Percentiles rank a stretch among this genome's conserved stretches.
phyloP scores from a whole-genome alignment of 2,113 vertebrate genomes.

The Petaurus breviceps region DNA sequence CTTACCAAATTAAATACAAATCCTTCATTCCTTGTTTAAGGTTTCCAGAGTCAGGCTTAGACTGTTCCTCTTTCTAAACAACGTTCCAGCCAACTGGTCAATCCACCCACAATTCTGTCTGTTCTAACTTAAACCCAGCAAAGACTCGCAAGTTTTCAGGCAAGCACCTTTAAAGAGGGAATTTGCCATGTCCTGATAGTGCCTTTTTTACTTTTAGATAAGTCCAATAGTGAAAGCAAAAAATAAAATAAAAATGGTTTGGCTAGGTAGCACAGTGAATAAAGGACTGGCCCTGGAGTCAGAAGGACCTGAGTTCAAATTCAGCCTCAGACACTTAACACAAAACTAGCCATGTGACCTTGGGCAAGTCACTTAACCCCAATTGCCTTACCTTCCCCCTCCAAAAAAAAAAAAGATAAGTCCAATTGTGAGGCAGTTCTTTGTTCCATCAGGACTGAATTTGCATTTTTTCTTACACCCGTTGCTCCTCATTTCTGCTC shows the following conservation, averaged over 20 bases:
- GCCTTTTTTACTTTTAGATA: background rate
- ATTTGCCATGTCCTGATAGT: background rate
- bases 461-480: background rate
- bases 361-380: too few species aligned
- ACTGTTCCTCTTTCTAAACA: background rate
- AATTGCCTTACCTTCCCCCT: too few species aligned
- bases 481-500: background rate
- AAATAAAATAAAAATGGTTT: too few species aligned
- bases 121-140: background rate
- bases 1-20: background rate
- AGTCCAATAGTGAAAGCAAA: too few species aligned
- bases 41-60: background rate
- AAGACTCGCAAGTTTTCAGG: background rate
- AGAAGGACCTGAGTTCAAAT: too few species aligned
- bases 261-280: too few species aligned
- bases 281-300: too few species aligned
- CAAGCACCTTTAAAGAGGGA: background rate
- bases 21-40: background rate
- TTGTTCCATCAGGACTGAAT: background rate
- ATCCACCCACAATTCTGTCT: background rate
- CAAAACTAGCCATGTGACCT: too few species aligned
- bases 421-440: background rate
- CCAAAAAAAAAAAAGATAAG: background rate
- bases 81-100: too few species aligned
- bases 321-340: too few species aligned